Conservation (phyloP, 2,113 vertebrate genomes). For the Tautogolabrus adspersus region DNA sequence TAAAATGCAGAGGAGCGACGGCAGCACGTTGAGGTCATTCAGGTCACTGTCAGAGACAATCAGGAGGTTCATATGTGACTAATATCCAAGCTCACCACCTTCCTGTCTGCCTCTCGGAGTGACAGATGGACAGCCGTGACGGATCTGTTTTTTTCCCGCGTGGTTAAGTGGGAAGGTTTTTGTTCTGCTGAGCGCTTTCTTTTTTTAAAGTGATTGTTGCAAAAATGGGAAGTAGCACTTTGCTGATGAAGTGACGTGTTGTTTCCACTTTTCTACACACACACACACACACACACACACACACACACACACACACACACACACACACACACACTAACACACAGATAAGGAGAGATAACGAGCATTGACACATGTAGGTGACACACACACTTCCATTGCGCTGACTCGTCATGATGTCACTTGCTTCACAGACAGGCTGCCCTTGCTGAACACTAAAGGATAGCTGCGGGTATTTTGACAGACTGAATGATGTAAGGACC, state of each 20-base stretch:
- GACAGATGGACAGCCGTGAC: conserved; percentile 40
- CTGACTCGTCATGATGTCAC: conserved; percentile 41
- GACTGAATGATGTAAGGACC: background rate
- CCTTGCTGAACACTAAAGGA: conserved; percentile 43
- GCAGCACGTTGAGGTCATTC: background rate
- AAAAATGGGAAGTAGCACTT: conserved; percentile 57
- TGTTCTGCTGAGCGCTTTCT: conserved; percentile 41
- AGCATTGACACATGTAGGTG: conserved; percentile 25
- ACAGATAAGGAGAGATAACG: background rate
- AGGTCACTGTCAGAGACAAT: background rate
- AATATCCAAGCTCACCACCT: conserved; percentile 4
- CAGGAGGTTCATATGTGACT: conserved; percentile 13
- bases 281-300: conserved; percentile 1
- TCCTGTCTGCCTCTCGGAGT: conserved; percentile 27
- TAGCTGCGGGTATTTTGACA: conserved; percentile 12
- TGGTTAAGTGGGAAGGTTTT: conserved; percentile 35
- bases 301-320: too few relatives aligned
- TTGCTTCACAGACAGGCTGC: conserved; percentile 14
- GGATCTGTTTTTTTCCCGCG: conserved; percentile 6
- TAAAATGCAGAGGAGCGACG: background rate
- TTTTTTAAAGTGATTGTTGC: conserved; percentile 47
- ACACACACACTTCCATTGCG: conserved; percentile 29
- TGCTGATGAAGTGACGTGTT: conserved; percentile 52
- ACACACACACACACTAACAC: background rate
- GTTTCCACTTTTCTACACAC: conserved; percentile 36